A percentile compares a stretch with the other conserved stretches of the same genome.
Conservation (phyloP, 2,888 invertebrate genomes). For the Ellobium chinense region DNA sequence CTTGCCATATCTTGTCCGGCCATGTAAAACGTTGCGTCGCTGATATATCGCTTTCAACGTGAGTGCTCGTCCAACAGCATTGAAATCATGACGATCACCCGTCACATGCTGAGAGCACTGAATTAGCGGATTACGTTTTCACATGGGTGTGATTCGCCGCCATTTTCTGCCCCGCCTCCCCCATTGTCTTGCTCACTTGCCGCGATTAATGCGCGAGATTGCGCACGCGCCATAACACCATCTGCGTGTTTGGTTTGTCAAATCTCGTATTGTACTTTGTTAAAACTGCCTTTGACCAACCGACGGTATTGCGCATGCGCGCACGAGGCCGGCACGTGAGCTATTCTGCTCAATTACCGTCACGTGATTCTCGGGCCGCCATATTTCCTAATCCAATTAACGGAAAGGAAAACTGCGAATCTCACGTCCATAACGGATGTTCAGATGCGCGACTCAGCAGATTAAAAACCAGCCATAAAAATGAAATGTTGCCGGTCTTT, state of each 20-base stretch:
- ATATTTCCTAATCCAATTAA: constrained; percentile 47
- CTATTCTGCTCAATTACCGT: constrained; percentile 41
- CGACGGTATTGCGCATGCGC: constrained; percentile 29
- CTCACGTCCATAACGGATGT: constrained; percentile 33
- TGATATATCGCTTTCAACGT: not conserved
- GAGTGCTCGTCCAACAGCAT: not conserved
- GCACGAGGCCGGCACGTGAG: constrained; percentile 34
- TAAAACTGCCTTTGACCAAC: constrained; percentile 10
- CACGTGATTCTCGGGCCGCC: constrained; percentile 39
- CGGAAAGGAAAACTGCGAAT: constrained; percentile 38
- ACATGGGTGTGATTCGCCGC: not conserved
- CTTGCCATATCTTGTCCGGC: not conserved
- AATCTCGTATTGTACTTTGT: constrained; percentile 21
- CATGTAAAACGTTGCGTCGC: not conserved
- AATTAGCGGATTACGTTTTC: constrained; percentile 15
- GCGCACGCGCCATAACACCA: constrained; percentile 9
- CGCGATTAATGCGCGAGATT: constrained; percentile 18
- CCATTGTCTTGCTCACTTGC: constrained; percentile 16
- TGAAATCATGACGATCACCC: not conserved
- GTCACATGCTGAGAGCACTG: constrained; percentile 3
- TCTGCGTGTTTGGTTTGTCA: constrained; percentile 38
- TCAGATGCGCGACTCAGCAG: constrained; percentile 38
- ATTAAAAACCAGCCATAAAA: constrained; percentile 44
- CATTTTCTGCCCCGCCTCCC: not conserved
- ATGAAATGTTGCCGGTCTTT: constrained; percentile 43